Base-by-base conservation (phyloP, 1,140 invertebrate genomes). In the Habropoda laboriosa region DNA sequence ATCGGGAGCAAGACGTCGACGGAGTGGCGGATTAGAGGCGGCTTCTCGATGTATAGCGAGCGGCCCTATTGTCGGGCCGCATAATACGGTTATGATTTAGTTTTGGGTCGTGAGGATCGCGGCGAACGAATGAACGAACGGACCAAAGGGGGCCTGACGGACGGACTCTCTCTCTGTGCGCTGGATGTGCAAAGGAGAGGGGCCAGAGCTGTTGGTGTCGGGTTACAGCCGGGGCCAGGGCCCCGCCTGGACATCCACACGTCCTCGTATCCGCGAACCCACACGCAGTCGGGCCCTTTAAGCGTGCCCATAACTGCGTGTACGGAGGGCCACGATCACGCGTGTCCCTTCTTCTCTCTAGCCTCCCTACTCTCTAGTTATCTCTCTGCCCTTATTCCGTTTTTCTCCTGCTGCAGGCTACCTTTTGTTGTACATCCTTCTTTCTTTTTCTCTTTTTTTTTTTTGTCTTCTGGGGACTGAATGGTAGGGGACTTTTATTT, bases 1-100 rank as follows among this genome's bases (percentile, higher is more conserved):
- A 68, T 49, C 49, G 66, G 30, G 66, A 88, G 86, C 82, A 82
- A 88, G 88, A 90, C 86, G 87, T 90, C 86, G 83, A 89, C 86
- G 85, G 82, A 86, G 86, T 89, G 88, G 88, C 87, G 89, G 90
- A 90, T 91, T 90, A 90, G 88, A 90, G 88, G 87, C 89, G 88
- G 89, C 89, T 90, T 90, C 89, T 90, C 90, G 89, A 85, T 89
- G 66, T 82, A 85, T 86, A 82, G 86, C 84, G 86, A 85, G 66
- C 77, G 53, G 76, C 61, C 47, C 89, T 88, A 91, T 91, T 91
- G 90, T 91, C 88, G 88, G 86, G 67, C 80, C 82, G 82, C 83
- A 91, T 90, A 91, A 91, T 91, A 90, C 89, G 90, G 90, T 91
- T 91, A 91, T 90, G 90, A 91, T 91, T 91, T 90, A 91, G 90